Conservation (phyloP, 2,797 vertebrate species). For the Enteromius anoplus region DNA sequence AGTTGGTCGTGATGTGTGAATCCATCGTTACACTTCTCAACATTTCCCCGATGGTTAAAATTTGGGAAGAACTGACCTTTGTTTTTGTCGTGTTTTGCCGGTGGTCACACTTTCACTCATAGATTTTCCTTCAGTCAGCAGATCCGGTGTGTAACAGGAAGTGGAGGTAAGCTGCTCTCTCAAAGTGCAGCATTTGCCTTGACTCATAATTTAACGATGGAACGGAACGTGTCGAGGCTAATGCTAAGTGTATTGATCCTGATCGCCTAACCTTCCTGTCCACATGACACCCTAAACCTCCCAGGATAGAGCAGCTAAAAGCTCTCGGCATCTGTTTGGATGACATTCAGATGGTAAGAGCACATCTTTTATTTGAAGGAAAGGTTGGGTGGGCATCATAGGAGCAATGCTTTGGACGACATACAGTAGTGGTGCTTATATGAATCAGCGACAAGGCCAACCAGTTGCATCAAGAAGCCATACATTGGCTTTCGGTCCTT, state of each 20-base stretch:
- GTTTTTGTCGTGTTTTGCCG: constrained; percentile 59
- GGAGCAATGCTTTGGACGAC: background rate
- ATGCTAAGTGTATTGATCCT: constrained; percentile 62
- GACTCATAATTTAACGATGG: constrained; percentile 48
- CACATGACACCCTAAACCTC: constrained; percentile 60
- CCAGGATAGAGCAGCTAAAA: constrained; percentile 50
- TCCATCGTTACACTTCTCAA: background rate
- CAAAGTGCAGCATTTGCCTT: constrained; percentile 63
- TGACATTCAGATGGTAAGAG: constrained; percentile 53
- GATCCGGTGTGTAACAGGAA: constrained; percentile 5
- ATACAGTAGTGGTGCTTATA: background rate
- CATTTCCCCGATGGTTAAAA: background rate
- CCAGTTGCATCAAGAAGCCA: background rate
- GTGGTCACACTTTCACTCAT: constrained; percentile 53
- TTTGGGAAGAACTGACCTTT: constrained; percentile 61
- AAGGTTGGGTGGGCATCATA: background rate
- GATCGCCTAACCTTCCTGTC: constrained; percentile 61
- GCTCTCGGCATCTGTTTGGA: constrained; percentile 53
- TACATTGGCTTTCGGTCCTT: background rate
- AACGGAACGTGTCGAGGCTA: constrained; percentile 46
- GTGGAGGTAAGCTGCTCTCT: constrained; percentile 38
- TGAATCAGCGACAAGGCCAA: background rate
- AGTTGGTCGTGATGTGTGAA: background rate
- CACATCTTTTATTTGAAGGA: constrained; percentile 42
- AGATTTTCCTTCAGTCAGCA: constrained; percentile 54